Percentiles rank a stretch among this genome's conserved stretches.
phyloP scores from a whole-genome alignment of 2,797 vertebrate species.

The Percopsis omiscomaycus region DNA sequence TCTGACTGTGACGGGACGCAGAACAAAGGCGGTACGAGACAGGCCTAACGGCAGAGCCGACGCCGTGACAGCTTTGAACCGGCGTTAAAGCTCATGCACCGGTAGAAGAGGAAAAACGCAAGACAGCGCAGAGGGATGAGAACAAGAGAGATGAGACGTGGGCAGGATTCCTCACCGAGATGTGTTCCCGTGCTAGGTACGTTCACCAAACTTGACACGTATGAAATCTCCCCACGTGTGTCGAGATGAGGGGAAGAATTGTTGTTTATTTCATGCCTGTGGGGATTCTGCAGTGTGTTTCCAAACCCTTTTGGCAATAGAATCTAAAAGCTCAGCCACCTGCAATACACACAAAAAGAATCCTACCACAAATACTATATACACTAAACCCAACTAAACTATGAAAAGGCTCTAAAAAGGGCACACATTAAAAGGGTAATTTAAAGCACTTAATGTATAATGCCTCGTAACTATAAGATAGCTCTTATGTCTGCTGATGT shows the following conservation, averaged over 20 bases:
- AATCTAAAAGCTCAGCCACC: not conserved
- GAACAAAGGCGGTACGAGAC: conserved; percentile 39
- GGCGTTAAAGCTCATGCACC: conserved; percentile 29
- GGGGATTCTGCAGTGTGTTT: not conserved
- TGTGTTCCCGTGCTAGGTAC: not conserved
- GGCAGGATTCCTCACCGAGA: conserved; percentile 5
- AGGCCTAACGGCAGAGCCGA: conserved; percentile 17
- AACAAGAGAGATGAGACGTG: not conserved
- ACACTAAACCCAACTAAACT: too few relatives aligned
- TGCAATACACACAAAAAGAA: not conserved
- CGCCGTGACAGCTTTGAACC: conserved; percentile 15
- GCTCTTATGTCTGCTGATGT: too few relatives aligned
- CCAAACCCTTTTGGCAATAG: not conserved
- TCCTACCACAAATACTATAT: too few relatives aligned
- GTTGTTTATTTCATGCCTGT: not conserved
- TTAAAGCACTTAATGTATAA: too few relatives aligned
- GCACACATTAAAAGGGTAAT: too few relatives aligned
- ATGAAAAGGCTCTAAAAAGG: too few relatives aligned
- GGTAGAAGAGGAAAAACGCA: not conserved
- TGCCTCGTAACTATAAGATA: too few relatives aligned
- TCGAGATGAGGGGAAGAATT: not conserved
- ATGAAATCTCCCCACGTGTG: not conserved
- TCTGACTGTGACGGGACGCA: conserved; percentile 32
- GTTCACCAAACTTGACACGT: too few relatives aligned
- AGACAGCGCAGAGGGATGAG: not conserved